Percentiles rank a stretch among this genome's conserved stretches.
phyloP scores from a whole-genome alignment of 2,888 invertebrate species.

The Danaus chrysippus region DNA sequence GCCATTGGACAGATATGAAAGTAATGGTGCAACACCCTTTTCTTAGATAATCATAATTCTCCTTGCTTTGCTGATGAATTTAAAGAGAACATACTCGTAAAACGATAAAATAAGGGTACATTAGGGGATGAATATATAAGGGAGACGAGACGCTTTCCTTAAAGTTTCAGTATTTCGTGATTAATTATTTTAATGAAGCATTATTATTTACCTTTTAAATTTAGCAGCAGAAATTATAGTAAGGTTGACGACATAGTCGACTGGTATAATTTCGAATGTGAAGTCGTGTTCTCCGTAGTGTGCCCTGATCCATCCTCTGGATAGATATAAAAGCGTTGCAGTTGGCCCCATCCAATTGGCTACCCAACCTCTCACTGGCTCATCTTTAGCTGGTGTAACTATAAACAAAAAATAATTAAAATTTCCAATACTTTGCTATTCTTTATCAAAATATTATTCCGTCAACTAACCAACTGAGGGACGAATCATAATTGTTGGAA shows the following conservation, averaged over 20 bases:
- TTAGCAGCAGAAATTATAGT: slow-evolving; percentile 84
- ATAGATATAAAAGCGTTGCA: slow-evolving; percentile 71
- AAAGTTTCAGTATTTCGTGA: too few species aligned
- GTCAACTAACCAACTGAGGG: slow-evolving; percentile 42
- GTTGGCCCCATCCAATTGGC: slow-evolving; percentile 94
- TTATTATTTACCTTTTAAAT: slow-evolving; percentile 36
- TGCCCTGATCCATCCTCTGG: slow-evolving; percentile 83
- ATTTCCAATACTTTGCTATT: too few species aligned
- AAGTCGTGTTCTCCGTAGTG: slow-evolving; percentile 84
- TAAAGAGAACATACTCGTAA: too few species aligned
- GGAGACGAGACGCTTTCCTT: too few species aligned
- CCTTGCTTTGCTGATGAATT: too few species aligned
- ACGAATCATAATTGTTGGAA: slow-evolving; percentile 41
- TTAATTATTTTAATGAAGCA: background rate
- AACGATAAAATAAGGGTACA: too few species aligned
- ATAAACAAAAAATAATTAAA: slow-evolving; percentile 12
- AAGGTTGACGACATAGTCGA: slow-evolving; percentile 90
- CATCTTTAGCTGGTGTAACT: slow-evolving; percentile 82
- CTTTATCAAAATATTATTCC: background rate
- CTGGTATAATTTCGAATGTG: slow-evolving; percentile 87
- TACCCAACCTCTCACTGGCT: slow-evolving; percentile 91
- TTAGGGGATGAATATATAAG: too few species aligned
- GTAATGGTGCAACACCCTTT: too few species aligned
- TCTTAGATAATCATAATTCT: too few species aligned
- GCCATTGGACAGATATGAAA: too few species aligned